Percentiles rank a stretch among this genome's conserved stretches.
Evolutionary conservation across 2,888 invertebrate species (phyloP).

Genomic region (Augochlorella aurata): DNA sequence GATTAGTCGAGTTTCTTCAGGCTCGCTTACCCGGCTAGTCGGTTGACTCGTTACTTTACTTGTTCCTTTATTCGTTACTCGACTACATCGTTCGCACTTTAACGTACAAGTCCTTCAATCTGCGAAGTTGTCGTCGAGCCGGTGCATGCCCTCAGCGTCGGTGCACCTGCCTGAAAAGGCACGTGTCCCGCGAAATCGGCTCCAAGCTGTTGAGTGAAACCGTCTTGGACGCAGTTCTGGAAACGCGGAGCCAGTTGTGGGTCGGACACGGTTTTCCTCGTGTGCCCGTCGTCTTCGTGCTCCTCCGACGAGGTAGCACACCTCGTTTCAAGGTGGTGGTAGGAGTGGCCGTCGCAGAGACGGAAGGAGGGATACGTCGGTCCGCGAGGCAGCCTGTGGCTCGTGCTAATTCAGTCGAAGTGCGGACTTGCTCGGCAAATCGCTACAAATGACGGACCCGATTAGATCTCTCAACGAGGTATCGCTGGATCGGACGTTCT

Average conservation of each 20-base stretch:
- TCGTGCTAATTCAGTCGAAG: slow-evolving; percentile 78
- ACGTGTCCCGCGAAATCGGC: too few relatives aligned
- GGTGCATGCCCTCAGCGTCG: too few relatives aligned
- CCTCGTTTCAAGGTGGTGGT: slow-evolving; percentile 57
- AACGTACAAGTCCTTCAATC: too few relatives aligned
- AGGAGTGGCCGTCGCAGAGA: slow-evolving; percentile 54
- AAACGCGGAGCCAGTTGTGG: too few relatives aligned
- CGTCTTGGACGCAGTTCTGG: not conserved
- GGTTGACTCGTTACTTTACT: too few relatives aligned
- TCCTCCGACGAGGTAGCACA: slow-evolving; percentile 59
- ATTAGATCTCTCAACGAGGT: slow-evolving; percentile 37
- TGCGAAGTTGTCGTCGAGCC: too few relatives aligned
- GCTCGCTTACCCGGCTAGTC: too few relatives aligned
- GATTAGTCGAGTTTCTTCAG: too few relatives aligned
- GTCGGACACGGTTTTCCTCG: not conserved
- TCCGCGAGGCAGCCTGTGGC: slow-evolving; percentile 69
- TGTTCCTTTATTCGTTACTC: too few relatives aligned
- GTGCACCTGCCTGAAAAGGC: too few relatives aligned
- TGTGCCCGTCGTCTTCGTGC: slow-evolving; percentile 32
- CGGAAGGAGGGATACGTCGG: slow-evolving; percentile 61
- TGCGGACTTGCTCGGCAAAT: slow-evolving; percentile 69
- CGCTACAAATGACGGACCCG: slow-evolving; percentile 57
- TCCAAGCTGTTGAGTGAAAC: too few relatives aligned
- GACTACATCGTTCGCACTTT: too few relatives aligned
- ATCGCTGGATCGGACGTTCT: slow-evolving; percentile 21